Base-by-base conservation (phyloP, 1,140 invertebrate genomes). In the Procambarus virginalis region DNA sequence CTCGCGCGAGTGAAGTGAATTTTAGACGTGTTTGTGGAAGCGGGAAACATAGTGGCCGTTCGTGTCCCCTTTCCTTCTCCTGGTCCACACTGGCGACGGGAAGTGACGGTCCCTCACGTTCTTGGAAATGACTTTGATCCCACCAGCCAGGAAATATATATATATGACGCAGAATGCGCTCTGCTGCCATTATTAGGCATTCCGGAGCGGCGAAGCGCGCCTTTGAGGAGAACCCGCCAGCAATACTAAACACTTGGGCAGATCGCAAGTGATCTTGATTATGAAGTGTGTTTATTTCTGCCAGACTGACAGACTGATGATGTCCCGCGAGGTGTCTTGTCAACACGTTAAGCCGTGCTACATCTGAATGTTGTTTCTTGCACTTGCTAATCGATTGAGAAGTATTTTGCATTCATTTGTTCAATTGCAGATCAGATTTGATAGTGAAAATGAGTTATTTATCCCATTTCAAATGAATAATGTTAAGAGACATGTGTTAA, bases 81-180 rank as follows among this genome's bases (percentile, higher is more conserved):
- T 55, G 48, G 5, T 45, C 68, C 49, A 49, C 48, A 55, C 49
- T 80, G 17, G 6, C n/a, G 68, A n/a, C 48, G 70, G 83, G 49
- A 84, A 84, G 83, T 84, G 83, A 9, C 8, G 76, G 70, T 70
- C 5, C 17, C 46, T 1, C 46, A 55, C 46, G 49, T 76, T 84
- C 83, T 75, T 20, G 83, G 83, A 84, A 84, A 70, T 76, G 68
- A 75, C 68, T 51, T 84, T 75, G 68, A 49, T 84, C 68, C 83
- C 8, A 5, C 76, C 64, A 84, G 73, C 73, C 82, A 84, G 82
- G 73, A 73, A 64, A 64, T 84, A 34, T 73, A 55, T 84, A 76
- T 75, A 55, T 51, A 76, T 34, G 48, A 73, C 68, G n/a, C 68
- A 73, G 14, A 73, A 4, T 22, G 68, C 68, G 14, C n/a, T 34